These are phyloP conservation scores for Drosophila pandora DNA, from an alignment of 1,140 invertebrate species.

Conservation along the genomic window DNA sequence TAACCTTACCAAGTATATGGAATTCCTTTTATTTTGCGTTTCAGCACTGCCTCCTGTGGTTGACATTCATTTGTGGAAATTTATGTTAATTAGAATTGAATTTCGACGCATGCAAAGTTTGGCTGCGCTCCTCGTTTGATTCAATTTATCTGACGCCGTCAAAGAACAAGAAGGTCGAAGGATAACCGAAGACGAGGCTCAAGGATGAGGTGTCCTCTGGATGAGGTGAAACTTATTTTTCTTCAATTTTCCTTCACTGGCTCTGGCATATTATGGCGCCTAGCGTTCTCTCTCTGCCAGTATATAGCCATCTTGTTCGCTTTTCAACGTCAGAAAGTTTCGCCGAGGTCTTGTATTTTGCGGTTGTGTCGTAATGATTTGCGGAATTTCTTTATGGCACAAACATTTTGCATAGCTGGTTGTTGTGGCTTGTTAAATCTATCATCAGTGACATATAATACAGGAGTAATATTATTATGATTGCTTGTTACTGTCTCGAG, in stretches of 20 bases:
- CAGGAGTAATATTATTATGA: constrained; percentile 32
- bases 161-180: constrained; percentile 30
- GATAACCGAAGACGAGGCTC: neutral
- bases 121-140: constrained; percentile 66
- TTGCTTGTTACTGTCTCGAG: constrained; percentile 16
- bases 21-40: constrained; percentile 11
- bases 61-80: constrained; percentile 82
- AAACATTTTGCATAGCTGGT: constrained; percentile 38
- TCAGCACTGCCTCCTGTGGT: constrained; percentile 55
- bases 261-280: constrained; percentile 32
- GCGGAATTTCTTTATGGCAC: constrained; percentile 68
- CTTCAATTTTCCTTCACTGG: constrained; percentile 37
- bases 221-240: constrained; percentile 54
- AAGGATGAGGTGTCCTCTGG: constrained; percentile 35
- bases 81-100: constrained; percentile 83
- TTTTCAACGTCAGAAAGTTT: constrained; percentile 51
- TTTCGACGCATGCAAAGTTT: constrained; percentile 77
- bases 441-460: constrained; percentile 26
- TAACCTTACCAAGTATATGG: neutral
- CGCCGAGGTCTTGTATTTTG: constrained; percentile 56
- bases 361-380: constrained; percentile 69
- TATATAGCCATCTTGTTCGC: neutral
- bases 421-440: constrained; percentile 30
- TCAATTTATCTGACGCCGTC: constrained; percentile 75
- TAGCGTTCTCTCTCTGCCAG: neutral